Base-by-base conservation (phyloP, 2,888 invertebrate genomes). In the Pollenia labialis region DNA sequence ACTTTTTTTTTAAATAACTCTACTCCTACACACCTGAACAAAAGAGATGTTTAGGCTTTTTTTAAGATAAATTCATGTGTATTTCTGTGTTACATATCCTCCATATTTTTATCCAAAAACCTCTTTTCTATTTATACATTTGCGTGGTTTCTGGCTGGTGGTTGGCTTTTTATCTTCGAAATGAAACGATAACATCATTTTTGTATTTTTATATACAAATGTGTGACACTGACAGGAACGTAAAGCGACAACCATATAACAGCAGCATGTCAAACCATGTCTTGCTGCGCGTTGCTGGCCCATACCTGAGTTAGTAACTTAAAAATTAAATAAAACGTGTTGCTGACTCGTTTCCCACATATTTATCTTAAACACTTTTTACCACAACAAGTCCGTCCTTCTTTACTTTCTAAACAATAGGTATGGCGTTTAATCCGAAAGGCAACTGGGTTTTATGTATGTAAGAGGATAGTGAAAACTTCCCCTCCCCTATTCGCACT, bases 191-290 rank as follows among this genome's bases (percentile, higher is more conserved):
- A 85, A 77, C 74, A 79, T 82, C 48, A 60, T 56, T 62, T 32
- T 48, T 48, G 60, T 40, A 44, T 54, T 71, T 62, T 16, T 32
- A 32, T 6, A 32, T 6, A 32, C 32, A 32, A 32, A 46, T 50
- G n/a, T 82, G 66, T 76, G 75, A 72, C 76, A 83, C 46, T 76
- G 83, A 83, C 52, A 48, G 81, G 46, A 80, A 58, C 52, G 66
- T 66, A 60, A 80, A 76, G 86, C 80, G 66, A 71, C 82, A 80
- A 54, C 64, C 66, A 60, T 60, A 72, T 52, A 81, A 81, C 16
- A 60, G 62, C 72, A 72, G 44, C 54, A 74, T 58, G 56, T 66
- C 54, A 71, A 64, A 66, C 16, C 40, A 62, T 72, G 52, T 71
- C 44, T 72, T 16, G 40, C 12, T n/a, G 44, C 44, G 18, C 32